Conservation (phyloP, 2,797 vertebrate genomes). For the Manis pentadactyla region DNA sequence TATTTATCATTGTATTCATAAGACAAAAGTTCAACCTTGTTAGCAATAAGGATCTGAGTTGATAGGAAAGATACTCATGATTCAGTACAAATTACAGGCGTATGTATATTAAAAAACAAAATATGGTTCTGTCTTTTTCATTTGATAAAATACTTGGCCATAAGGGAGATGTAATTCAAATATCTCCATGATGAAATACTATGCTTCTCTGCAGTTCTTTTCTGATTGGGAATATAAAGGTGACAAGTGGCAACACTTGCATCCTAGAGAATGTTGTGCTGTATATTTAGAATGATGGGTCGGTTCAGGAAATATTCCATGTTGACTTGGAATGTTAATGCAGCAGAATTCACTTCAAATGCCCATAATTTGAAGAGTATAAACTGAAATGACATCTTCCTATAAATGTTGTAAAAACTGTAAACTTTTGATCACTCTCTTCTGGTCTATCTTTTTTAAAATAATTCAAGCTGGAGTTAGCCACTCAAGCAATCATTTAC, state of each 20-base stretch:
- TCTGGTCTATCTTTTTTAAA: conserved; percentile 41
- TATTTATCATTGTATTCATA: conserved; percentile 36
- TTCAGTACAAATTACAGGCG: conserved; percentile 9
- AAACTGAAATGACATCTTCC: conserved; percentile 71
- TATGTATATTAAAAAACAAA: conserved; percentile 43
- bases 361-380: conserved; percentile 52
- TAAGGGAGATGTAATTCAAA: conserved; percentile 66
- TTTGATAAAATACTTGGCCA: conserved; percentile 52
- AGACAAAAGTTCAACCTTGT: conserved; percentile 33
- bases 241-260: conserved; percentile 73
- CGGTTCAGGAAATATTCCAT: conserved; percentile 62
- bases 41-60: conserved; percentile 40
- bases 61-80: conserved; percentile 51
- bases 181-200: conserved; percentile 69
- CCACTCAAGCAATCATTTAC: conserved; percentile 68
- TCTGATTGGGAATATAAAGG: conserved; percentile 76
- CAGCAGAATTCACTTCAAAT: conserved; percentile 60
- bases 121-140: conserved; percentile 46
- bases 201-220: conserved; percentile 52
- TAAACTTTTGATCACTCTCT: conserved; percentile 50
- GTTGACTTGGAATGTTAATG: conserved; percentile 68
- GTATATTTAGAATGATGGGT: not conserved
- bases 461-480: conserved; percentile 52
- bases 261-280: conserved; percentile 42
- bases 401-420: conserved; percentile 48